Conservation (phyloP, 2,113 vertebrate genomes). For the Typhlomys cinereus region DNA sequence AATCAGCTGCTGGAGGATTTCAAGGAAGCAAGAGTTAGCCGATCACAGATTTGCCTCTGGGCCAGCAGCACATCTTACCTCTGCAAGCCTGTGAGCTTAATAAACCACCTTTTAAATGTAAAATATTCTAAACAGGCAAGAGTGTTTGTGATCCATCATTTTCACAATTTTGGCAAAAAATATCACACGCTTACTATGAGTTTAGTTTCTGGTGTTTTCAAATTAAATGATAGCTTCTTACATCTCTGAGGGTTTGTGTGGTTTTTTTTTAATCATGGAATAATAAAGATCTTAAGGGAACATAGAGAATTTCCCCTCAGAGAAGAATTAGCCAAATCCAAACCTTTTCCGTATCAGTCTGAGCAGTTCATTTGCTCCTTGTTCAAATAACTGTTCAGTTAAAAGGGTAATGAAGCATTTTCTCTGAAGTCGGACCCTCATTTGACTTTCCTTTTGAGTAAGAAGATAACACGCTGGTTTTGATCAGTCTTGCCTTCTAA, state of each 20-base stretch:
- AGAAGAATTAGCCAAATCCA: constrained; percentile 36
- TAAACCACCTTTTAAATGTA: constrained; percentile 47
- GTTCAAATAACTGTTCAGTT: not conserved
- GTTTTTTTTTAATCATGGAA: not conserved
- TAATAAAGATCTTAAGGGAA: not conserved
- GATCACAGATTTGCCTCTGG: not conserved
- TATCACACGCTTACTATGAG: not conserved
- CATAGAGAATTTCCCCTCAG: not conserved
- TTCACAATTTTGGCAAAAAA: not conserved
- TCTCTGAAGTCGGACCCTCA: not conserved
- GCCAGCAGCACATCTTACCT: not conserved
- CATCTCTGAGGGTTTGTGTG: not conserved
- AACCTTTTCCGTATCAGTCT: not conserved
- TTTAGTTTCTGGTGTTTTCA: constrained; percentile 26
- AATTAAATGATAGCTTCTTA: constrained; percentile 21
- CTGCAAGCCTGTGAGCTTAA: constrained; percentile 32
- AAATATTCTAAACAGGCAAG: not conserved
- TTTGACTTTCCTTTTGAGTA: not conserved
- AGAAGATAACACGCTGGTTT: not conserved
- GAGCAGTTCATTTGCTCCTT: not conserved
- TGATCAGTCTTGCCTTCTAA: constrained; percentile 5
- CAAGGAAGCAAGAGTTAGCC: not conserved
- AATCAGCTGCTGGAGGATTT: constrained; percentile 32
- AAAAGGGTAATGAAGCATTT: not conserved
- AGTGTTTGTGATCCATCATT: not conserved